Conservation (phyloP, 2,797 vertebrate genomes). For the Ispidina lecontei region DNA sequence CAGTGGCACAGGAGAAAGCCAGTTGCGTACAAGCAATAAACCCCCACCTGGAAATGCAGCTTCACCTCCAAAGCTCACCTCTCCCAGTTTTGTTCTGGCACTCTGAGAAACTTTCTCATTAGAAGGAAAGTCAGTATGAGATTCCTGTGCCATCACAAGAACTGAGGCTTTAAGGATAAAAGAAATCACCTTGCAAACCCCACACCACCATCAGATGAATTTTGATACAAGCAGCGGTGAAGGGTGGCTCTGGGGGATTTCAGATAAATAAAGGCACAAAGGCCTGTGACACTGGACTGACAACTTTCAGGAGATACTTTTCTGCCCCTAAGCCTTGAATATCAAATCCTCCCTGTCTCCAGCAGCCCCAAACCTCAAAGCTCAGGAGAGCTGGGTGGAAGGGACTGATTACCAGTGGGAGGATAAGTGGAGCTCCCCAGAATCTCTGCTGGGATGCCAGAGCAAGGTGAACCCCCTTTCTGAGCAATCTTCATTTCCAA, state of each 20-base stretch:
- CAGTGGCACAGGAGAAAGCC: neutral
- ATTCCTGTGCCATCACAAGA: neutral
- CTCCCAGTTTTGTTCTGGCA: neutral
- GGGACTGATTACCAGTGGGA: neutral
- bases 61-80: neutral
- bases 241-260: constrained; percentile 24
- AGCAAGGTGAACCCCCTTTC: neutral
- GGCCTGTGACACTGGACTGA: constrained; percentile 16
- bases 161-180: neutral
- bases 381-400: neutral
- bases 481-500: neutral
- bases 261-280: constrained; percentile 50
- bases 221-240: neutral
- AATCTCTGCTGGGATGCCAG: neutral
- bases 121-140: neutral
- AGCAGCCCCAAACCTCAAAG: neutral
- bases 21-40: neutral
- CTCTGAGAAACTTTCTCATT: neutral
- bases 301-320: constrained; percentile 20
- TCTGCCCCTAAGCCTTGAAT: neutral
- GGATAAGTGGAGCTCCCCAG: neutral
- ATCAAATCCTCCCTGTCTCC: neutral
- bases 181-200: neutral
- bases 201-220: neutral
- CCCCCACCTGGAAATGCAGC: neutral